Base-by-base conservation (phyloP, 2,888 invertebrate species). In the Parelbella ahira region DNA sequence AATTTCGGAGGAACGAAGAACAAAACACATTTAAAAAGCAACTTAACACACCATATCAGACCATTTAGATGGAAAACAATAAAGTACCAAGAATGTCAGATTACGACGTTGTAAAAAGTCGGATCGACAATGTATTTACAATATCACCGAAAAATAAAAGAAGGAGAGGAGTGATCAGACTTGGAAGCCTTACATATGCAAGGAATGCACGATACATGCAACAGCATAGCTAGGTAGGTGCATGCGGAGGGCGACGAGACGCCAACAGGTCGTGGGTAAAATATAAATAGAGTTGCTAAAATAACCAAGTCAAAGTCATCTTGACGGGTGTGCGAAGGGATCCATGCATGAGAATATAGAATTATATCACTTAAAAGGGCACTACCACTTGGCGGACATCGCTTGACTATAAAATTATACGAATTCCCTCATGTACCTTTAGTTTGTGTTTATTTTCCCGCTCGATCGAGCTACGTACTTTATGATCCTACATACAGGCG, bases 261-360 rank as follows among this genome's bases (percentile, higher is more conserved):
- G 11, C 33, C 33, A 42, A 42, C 45, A 29, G 39, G 47, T 42
- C 44, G 44, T 43, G 45, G 43, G 20, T 36, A 39, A 47, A 47
- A 47, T 47, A 46, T 49, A 48, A 53, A 53, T 49, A 51, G 48
- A 37, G 11, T 21, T 37, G 36, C 48, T 47, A 38, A 51, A 49
- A 51, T 47, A 49, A 47, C 44, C 44, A 29, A 33, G 20, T 46
- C 39, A 37, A 39, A 42, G 28, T 46, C 32, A 43, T 43, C 37
- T 43, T 43, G 46, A 44, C 44, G 37, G 33, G 24, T 34, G 33
- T 28, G 44, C 44, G 36, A 47, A 39, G 43, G 20, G 39, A 39
- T 18, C 29, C 29, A 8, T 18, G 32, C 30, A 30, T 38, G 18
- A 37, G 37, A 39, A 39, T 39, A 32, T 25, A 30, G 30, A 39